These are phyloP conservation scores for Lacerta viridis DNA, from an alignment of 2,797 vertebrate species.

Conservation along the genomic window DNA sequence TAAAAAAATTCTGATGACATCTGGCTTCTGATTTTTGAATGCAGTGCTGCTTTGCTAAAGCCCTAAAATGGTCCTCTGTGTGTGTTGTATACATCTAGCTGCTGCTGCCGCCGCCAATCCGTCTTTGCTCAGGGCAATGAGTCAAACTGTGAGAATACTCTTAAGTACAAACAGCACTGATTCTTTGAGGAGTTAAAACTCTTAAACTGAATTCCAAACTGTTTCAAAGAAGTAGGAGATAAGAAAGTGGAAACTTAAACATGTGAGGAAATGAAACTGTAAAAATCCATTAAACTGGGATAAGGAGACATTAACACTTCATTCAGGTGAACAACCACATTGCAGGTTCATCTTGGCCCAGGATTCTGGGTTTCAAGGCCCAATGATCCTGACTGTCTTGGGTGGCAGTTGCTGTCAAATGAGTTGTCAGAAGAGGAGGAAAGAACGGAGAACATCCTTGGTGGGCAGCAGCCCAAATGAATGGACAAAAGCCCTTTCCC, in stretches of 20 bases:
- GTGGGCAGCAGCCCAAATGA: too few species aligned
- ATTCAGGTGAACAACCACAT: not conserved
- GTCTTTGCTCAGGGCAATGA: not conserved
- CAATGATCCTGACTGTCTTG: too few species aligned
- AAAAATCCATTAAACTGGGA: not conserved
- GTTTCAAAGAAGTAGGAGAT: not conserved
- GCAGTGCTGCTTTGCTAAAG: slow-evolving; percentile 3
- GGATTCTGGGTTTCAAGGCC: too few species aligned
- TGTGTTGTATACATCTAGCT: not conserved
- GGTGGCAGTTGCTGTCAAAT: too few species aligned
- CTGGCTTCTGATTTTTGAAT: slow-evolving; percentile 15
- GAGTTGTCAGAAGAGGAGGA: too few species aligned
- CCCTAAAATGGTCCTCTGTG: not conserved
- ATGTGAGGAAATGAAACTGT: not conserved
- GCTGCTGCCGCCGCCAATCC: not conserved
- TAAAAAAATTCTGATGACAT: not conserved
- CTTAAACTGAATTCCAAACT: not conserved
- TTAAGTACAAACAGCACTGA: not conserved
- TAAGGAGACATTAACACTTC: not conserved
- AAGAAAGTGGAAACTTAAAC: not conserved
- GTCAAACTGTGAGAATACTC: not conserved
- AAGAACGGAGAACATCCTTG: too few species aligned
- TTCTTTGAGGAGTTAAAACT: not conserved
- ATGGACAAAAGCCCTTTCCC: too few species aligned
- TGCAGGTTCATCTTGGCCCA: not conserved